Evolutionary conservation across 2,888 invertebrate species (phyloP), one percentile per base, ranked within the genome.

Genomic region (Seira sanloemensis): DNA sequence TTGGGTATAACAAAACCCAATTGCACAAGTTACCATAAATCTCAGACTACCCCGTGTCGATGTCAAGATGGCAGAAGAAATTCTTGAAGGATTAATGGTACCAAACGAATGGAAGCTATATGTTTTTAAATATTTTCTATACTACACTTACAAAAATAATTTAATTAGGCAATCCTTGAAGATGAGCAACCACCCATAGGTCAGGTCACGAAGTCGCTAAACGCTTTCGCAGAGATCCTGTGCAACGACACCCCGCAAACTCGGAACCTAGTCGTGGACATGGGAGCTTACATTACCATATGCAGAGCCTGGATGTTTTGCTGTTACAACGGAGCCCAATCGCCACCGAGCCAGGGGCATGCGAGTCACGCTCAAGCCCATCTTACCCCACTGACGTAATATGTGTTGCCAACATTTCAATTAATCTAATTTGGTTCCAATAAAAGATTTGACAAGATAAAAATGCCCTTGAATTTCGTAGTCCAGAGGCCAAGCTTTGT

Each of bases 301-400:
- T 78, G 83, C 16, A 66, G 73, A 46, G 80, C 86, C 7, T 89
- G 88, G 88, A 54, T 69, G 12, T 19, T 80, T 16, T 87, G 82
- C 46, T 89, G 88, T 71, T 76, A 82, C 68, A 80, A 81, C 37
- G 86, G 85, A 1, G 75, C 5, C n/a, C n/a, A n/a, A n/a, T n/a
- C n/a, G n/a, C n/a, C n/a, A n/a, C n/a, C n/a, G n/a, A n/a, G n/a
- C n/a, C n/a, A n/a, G n/a, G n/a, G n/a, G n/a, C n/a, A n/a, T n/a
- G n/a, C n/a, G n/a, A n/a, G n/a, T n/a, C n/a, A 16, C 69, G 5
- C 19, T n/a, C 2, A 18, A 72, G n/a, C 5, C 5, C 2, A 72
- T 21, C 4, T 18, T 7, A 7, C 24, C 24, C 23, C 19, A 21
- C 23, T n/a, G 2, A 24, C 19, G 12, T 67, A 19, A 67, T 67